Evolutionary conservation across 92 coral and sea anemone genomes (phyloP).

Genomic region (Parazoanthus swiftii): DNA sequence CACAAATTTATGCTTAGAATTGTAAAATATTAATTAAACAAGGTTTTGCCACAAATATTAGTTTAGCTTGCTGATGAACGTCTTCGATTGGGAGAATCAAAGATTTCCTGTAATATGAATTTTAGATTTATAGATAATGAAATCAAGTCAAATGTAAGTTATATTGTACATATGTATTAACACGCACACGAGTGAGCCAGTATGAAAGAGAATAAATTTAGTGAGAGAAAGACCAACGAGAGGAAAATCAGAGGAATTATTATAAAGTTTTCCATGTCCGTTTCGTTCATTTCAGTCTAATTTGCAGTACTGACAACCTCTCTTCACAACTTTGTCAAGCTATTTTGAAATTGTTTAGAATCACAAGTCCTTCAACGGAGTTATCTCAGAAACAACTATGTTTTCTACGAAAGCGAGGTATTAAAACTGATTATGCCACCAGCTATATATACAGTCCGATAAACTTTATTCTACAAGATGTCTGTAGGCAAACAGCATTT

Average conservation of each 20-base stretch:
- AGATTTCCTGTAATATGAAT: not conserved
- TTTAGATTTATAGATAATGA: not conserved
- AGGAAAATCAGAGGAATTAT: not conserved
- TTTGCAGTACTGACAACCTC: too few relatives aligned
- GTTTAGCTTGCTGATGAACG: not conserved
- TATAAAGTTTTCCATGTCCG: not conserved
- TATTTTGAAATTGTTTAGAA: too few relatives aligned
- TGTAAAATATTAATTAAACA: not conserved
- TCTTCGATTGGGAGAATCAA: not conserved
- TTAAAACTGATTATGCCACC: too few relatives aligned
- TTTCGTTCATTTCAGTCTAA: not conserved
- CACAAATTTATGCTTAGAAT: not conserved
- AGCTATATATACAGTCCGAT: too few relatives aligned
- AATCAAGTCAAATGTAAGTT: not conserved
- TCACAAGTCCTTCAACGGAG: too few relatives aligned
- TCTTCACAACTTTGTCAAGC: too few relatives aligned
- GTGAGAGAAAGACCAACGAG: not conserved
- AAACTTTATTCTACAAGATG: not conserved
- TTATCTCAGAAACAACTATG: too few relatives aligned
- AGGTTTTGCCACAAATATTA: too few relatives aligned
- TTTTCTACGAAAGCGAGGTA: too few relatives aligned
- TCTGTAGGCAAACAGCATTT: too few relatives aligned
- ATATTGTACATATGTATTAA: not conserved
- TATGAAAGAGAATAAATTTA: not conserved
- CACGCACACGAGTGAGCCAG: not conserved